These are phyloP conservation scores for Pempheris klunzingeri DNA, from an alignment of 2,797 vertebrate species.

Conservation along the genomic window DNA sequence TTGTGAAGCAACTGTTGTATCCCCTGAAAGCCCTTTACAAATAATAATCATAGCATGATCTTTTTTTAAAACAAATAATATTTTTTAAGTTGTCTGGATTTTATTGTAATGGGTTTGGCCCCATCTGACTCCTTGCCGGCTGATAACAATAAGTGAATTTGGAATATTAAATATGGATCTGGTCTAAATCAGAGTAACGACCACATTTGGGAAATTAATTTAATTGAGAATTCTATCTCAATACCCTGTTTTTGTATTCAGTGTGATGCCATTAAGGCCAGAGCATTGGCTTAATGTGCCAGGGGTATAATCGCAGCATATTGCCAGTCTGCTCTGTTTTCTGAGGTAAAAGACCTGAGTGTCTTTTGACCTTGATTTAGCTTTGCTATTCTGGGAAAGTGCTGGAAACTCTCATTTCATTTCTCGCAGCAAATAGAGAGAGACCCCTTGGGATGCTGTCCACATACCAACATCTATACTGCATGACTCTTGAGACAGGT, in stretches of 20 bases:
- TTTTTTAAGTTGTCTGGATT: background rate
- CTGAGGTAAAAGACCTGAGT: conserved; percentile 39
- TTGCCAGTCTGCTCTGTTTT: conserved; percentile 37
- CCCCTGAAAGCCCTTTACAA: conserved; percentile 17
- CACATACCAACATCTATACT: conserved; percentile 24
- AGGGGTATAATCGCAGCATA: conserved; percentile 55
- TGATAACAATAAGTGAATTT: conserved; percentile 42
- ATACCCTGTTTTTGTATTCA: conserved; percentile 45
- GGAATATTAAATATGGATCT: conserved; percentile 49
- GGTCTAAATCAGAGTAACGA: conserved; percentile 52
- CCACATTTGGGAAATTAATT: conserved; percentile 48
- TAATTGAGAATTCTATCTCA: conserved; percentile 59
- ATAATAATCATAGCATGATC: conserved; percentile 10
- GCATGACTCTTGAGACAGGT: conserved; percentile 16
- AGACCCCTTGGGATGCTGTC: conserved; percentile 30
- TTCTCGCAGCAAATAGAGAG: conserved; percentile 35
- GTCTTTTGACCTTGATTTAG: conserved; percentile 58
- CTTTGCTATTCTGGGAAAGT: conserved; percentile 48
- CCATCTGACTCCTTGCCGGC: conserved; percentile 21
- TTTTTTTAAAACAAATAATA: background rate
- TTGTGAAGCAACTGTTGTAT: conserved; percentile 7
- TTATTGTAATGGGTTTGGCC: conserved; percentile 38
- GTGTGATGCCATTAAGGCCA: conserved; percentile 49
- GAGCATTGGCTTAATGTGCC: conserved; percentile 49
- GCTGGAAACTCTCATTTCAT: conserved; percentile 38